phyloP scores from a whole-genome alignment of 2,888 invertebrate species.

The Eremobia ochroleuca region DNA sequence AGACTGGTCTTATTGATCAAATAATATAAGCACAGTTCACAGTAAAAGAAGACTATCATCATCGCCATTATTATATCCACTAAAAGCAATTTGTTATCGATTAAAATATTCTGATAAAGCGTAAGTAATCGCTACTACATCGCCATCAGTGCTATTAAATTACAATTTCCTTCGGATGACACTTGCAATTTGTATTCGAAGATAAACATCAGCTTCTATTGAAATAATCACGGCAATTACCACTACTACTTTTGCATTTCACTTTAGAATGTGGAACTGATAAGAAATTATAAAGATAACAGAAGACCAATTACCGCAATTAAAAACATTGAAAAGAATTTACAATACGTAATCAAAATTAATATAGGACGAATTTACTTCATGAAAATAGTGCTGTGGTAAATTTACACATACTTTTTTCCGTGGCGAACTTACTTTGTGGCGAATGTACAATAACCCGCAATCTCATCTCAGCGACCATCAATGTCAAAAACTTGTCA shows the following conservation, averaged over 20 bases:
- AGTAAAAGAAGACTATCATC: conserved; percentile 5
- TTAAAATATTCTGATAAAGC: conserved; percentile 51
- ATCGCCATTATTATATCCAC: conserved; percentile 21
- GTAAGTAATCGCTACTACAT: conserved; percentile 51
- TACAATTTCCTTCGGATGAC: conserved; percentile 59
- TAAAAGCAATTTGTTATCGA: conserved; percentile 50
- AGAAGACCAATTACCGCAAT: neutral
- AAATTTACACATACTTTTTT: too few relatives aligned
- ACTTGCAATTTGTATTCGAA: conserved; percentile 54
- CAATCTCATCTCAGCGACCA: too few relatives aligned
- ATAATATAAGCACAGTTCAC: neutral
- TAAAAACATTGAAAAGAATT: too few relatives aligned
- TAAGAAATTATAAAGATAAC: neutral
- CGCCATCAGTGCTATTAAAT: conserved; percentile 52
- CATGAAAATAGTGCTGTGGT: too few relatives aligned
- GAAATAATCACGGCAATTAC: conserved; percentile 43
- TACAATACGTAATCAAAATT: too few relatives aligned
- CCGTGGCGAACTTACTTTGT: too few relatives aligned
- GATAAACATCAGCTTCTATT: conserved; percentile 56
- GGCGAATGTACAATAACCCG: too few relatives aligned
- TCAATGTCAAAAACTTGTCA: neutral
- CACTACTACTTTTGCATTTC: conserved; percentile 25
- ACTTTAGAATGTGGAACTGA: conserved; percentile 8
- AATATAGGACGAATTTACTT: too few relatives aligned
- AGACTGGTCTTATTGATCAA: neutral